These are phyloP conservation scores for Scomber colias DNA, from an alignment of 2,113 vertebrate species.

Conservation along the genomic window DNA sequence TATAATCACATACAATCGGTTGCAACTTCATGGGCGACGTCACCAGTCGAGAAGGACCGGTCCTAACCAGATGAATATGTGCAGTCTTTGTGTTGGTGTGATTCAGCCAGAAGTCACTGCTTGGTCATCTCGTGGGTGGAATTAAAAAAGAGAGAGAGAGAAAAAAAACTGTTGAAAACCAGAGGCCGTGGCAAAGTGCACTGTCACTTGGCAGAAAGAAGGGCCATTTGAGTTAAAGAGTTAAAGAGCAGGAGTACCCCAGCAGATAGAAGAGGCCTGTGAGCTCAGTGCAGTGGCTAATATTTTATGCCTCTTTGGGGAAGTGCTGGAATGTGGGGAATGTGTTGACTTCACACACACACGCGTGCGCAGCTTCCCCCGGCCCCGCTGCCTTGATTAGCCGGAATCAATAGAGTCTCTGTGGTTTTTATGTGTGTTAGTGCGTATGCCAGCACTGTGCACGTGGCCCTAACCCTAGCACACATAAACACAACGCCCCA, in stretches of 20 bases:
- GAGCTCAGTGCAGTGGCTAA: conserved; percentile 69
- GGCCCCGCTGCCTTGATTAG: conserved; percentile 81
- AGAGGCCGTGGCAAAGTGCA: conserved; percentile 52
- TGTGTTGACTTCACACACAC: conserved; percentile 88
- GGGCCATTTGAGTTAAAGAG: conserved; percentile 28
- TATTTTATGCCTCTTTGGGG: conserved; percentile 85
- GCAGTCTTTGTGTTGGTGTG: conserved; percentile 46
- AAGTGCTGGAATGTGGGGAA: conserved; percentile 91
- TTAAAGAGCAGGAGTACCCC: conserved; percentile 46
- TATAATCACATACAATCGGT: neutral
- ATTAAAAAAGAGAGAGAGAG: conserved; percentile 16
- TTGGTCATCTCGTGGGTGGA: conserved; percentile 57
- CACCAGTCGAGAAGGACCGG: conserved; percentile 42
- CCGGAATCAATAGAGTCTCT: conserved; percentile 84
- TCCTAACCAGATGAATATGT: conserved; percentile 50
- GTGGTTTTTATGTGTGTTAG: conserved; percentile 61
- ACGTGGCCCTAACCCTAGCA: conserved; percentile 76
- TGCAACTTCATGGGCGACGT: conserved; percentile 26
- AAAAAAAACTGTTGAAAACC: conserved; percentile 42
- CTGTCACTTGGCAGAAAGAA: conserved; percentile 60
- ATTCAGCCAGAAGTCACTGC: conserved; percentile 56
- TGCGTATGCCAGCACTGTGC: conserved; percentile 62
- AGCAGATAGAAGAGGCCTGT: conserved; percentile 41
- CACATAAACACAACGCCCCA: conserved; percentile 78
- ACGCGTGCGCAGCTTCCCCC: conserved; percentile 70